phyloP scores from a whole-genome alignment of 2,888 invertebrate species.

The Amphiduros pacificus region DNA sequence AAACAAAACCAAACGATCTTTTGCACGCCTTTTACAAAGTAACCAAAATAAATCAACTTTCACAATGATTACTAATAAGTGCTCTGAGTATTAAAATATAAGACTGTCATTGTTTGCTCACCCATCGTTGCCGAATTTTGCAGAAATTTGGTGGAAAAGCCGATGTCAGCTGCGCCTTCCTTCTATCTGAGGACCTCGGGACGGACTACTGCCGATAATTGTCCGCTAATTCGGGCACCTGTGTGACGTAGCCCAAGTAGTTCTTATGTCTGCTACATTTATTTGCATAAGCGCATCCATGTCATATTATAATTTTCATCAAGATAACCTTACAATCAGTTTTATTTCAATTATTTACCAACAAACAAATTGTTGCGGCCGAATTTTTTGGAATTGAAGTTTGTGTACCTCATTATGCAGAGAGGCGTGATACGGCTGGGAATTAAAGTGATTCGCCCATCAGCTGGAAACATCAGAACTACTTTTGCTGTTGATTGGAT shows the following conservation, averaged over 20 bases:
- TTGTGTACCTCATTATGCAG: neutral
- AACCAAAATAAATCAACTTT: too few relatives aligned
- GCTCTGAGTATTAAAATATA: constrained; percentile 1
- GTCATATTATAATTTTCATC: neutral
- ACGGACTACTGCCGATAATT: constrained; percentile 14
- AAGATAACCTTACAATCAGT: neutral
- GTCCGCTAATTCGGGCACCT: neutral
- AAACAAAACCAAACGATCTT: too few relatives aligned
- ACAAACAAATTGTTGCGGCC: too few relatives aligned
- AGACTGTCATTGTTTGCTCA: constrained; percentile 10
- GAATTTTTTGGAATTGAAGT: too few relatives aligned
- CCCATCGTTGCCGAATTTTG: constrained; percentile 18
- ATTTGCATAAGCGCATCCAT: too few relatives aligned
- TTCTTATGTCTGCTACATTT: too few relatives aligned
- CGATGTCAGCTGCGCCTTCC: neutral
- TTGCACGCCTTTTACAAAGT: too few relatives aligned
- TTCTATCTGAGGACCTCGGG: constrained; percentile 14
- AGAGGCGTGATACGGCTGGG: neutral
- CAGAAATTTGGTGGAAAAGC: constrained; percentile 7
- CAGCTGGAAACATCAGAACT: constrained; percentile 21
- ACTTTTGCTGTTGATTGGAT: constrained; percentile 14
- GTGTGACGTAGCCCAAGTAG: constrained; percentile 1
- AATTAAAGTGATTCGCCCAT: too few relatives aligned
- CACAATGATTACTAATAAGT: constrained; percentile 1
- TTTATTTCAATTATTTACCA: too few relatives aligned